These are phyloP conservation scores for Drosophila nigricruria DNA, from an alignment of 2,888 invertebrate genomes.

Conservation along the genomic window DNA sequence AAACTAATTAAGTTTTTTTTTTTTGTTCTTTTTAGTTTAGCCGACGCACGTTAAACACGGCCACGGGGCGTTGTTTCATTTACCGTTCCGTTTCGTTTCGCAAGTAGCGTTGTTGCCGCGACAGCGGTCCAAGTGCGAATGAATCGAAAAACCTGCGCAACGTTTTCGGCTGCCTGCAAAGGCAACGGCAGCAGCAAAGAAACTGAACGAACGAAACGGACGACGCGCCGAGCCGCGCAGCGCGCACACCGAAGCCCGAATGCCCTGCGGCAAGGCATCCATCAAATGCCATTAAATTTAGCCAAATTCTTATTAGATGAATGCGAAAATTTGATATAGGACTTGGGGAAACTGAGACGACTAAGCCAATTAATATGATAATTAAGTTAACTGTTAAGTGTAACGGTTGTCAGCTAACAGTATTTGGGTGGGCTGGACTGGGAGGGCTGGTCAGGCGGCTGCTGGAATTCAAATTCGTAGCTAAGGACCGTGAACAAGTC, in stretches of 20 bases:
- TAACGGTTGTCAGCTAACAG: not conserved
- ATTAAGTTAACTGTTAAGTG: slow-evolving; percentile 1
- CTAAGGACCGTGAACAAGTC: slow-evolving; percentile 40
- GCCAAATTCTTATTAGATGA: slow-evolving; percentile 26
- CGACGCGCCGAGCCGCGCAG: not conserved
- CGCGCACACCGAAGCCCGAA: slow-evolving; percentile 9
- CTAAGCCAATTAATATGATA: not conserved
- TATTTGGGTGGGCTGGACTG: not conserved
- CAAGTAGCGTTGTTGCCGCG: slow-evolving; percentile 64
- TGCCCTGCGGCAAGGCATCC: slow-evolving; percentile 15
- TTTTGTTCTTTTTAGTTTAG: slow-evolving; percentile 22
- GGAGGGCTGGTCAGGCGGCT: slow-evolving; percentile 2
- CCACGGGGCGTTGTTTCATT: slow-evolving; percentile 76
- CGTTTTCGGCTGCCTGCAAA: slow-evolving; percentile 42
- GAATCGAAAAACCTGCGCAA: slow-evolving; percentile 63
- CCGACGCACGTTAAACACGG: slow-evolving; percentile 55
- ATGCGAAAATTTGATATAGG: not conserved
- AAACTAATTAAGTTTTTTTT: slow-evolving; percentile 18
- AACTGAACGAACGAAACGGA: slow-evolving; percentile 9
- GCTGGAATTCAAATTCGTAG: slow-evolving; percentile 33
- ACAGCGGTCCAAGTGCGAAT: slow-evolving; percentile 67
- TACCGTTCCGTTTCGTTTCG: slow-evolving; percentile 72
- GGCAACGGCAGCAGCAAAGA: slow-evolving; percentile 23
- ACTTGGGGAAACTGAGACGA: not conserved
- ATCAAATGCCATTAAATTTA: not conserved